phyloP scores from a whole-genome alignment of 2,888 invertebrate species.

The Arenicola marina region DNA sequence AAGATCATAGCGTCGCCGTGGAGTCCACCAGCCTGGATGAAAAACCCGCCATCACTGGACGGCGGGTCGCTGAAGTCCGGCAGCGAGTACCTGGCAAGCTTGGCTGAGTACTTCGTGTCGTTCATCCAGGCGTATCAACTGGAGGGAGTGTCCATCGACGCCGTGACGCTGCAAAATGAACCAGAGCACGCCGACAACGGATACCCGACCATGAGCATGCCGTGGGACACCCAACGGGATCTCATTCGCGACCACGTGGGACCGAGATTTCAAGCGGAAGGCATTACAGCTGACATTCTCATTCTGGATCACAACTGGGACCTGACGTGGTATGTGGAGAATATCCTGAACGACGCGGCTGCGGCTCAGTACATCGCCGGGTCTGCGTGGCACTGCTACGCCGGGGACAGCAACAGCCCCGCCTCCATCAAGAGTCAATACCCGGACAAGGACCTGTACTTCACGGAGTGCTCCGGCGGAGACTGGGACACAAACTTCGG shows the following conservation, averaged over 20 bases:
- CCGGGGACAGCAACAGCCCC: constrained; percentile 17
- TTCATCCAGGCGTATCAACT: constrained; percentile 26
- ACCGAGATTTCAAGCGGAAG: constrained; percentile 13
- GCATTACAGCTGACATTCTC: constrained; percentile 23
- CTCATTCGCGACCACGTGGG: constrained; percentile 23
- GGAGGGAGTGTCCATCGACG: constrained; percentile 27
- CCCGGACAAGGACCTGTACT: constrained; percentile 29
- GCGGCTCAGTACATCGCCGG: constrained; percentile 24
- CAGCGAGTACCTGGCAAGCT: constrained; percentile 10
- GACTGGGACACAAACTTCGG: constrained; percentile 24
- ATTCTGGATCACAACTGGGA: constrained; percentile 34
- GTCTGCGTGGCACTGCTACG: constrained; percentile 30
- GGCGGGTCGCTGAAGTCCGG: constrained; percentile 9
- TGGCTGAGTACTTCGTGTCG: constrained; percentile 28
- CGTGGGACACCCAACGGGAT: constrained; percentile 9
- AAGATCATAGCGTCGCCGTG: constrained; percentile 30
- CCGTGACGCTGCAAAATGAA: constrained; percentile 30
- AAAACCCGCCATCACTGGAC: constrained; percentile 11
- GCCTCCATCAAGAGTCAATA: background rate
- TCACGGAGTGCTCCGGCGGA: constrained; percentile 30
- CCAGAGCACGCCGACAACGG: constrained; percentile 23
- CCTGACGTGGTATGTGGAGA: constrained; percentile 16
- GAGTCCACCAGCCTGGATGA: constrained; percentile 33
- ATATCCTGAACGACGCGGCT: constrained; percentile 20
- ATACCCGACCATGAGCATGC: constrained; percentile 28